Evolutionary conservation across 2,113 vertebrate species (phyloP), one percentile per base, ranked within the genome.

Genomic region (Cochlearius cochlearius): DNA sequence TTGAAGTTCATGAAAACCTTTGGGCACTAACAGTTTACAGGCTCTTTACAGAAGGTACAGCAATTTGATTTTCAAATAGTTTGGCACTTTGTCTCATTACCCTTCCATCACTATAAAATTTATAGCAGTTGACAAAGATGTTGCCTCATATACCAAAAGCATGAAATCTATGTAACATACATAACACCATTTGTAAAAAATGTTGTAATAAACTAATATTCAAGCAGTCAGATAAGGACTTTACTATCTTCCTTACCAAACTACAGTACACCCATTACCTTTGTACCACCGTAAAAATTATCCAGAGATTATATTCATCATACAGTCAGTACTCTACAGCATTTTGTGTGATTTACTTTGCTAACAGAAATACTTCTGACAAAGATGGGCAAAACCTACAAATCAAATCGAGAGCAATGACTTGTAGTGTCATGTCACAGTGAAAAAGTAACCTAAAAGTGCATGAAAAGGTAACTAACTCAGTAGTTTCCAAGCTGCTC

Each of bases 1-100:
- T 94, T 91, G 95, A 77, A 88, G 56, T 69, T 93, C 30, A 90
- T 85, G 6, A 88, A 96, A 94, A 90, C 29, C 29, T 88, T 92
- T 92, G 38, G 83, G 45, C 43, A 83, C 60, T n/a, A 49, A 11
- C 25, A 68, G 43, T 63, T 81, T 82, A 86, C 59, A 92, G 36
- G 10, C 4, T 38, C 26, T 38, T 96, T 90, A 56, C 19, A 91
- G 55, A 91, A 90, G 26, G 39, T 90, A 68, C 15, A 62, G 18
- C 18, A 49, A 63, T 90, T 94, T 80, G 72, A 91, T 77, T 94
- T 97, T 92, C 73, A 92, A 43, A 43, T 14, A 85, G 62, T 59
- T 94, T 93, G 73, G 16, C 62, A 80, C 22, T 94, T 96, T 89
- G 73, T 81, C 79, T 93, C 19, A 83, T 90, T 96, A 88, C 9